Percentiles rank a stretch among this genome's conserved stretches.
phyloP scores from a whole-genome alignment of 2,113 vertebrate genomes.

The Hystrix cristata region DNA sequence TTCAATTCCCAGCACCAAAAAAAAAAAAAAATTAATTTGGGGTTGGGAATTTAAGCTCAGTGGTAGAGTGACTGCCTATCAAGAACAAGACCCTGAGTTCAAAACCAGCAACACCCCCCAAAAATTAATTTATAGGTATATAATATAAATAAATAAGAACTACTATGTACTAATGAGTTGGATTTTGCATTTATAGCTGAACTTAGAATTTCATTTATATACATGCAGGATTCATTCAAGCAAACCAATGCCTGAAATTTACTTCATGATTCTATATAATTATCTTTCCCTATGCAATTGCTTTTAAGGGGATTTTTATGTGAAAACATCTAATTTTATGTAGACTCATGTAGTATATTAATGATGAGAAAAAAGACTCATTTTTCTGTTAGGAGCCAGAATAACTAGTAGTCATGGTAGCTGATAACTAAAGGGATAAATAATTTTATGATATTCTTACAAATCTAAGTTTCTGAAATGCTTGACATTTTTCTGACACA shows the following conservation, averaged over 20 bases:
- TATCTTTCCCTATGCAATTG: neutral
- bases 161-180: neutral
- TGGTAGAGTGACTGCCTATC: too few species aligned
- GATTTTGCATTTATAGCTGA: neutral
- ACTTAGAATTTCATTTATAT: neutral
- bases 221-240: neutral
- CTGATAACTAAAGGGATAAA: neutral
- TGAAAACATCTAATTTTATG: constrained; percentile 33
- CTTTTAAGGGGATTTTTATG: neutral
- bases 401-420: neutral
- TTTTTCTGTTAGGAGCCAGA: constrained; percentile 28
- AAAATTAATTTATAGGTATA: neutral
- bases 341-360: neutral
- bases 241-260: neutral
- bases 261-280: neutral
- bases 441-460: constrained; percentile 25
- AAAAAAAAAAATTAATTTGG: too few species aligned
- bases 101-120: too few species aligned
- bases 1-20: too few species aligned
- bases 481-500: constrained; percentile 28
- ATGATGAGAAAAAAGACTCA: neutral
- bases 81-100: too few species aligned
- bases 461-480: constrained; percentile 39
- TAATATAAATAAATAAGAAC: neutral
- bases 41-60: too few species aligned